A percentile compares a stretch with the other conserved stretches of the same genome.
phyloP scores from a whole-genome alignment of 2,113 vertebrate species.

The Anguilla rostrata region DNA sequence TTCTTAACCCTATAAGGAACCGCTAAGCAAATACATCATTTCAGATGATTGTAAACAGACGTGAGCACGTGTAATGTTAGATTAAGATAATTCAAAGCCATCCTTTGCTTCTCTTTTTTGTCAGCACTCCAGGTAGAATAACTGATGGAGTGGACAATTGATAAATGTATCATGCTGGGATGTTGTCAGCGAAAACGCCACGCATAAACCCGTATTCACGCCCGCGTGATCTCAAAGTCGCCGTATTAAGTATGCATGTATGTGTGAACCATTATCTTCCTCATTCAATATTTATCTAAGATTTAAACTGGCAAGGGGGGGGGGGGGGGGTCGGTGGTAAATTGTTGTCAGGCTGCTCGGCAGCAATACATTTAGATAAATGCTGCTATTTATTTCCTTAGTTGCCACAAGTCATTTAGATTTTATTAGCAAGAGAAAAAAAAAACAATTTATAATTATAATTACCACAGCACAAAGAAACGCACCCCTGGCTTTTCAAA shows the following conservation, averaged over 20 bases:
- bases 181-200: background rate
- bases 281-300: constrained; percentile 41
- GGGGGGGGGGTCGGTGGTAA: background rate
- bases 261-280: constrained; percentile 37
- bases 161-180: background rate
- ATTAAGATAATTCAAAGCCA: no score
- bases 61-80: background rate
- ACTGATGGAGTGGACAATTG: background rate
- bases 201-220: constrained; percentile 6
- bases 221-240: background rate
- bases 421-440: constrained; percentile 18
- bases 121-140: background rate
- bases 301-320: constrained; percentile 22
- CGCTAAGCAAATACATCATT: background rate
- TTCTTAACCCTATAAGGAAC: no score
- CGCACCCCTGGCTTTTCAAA: background rate
- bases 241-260: constrained; percentile 34
- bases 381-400: constrained; percentile 18
- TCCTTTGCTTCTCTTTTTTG: background rate
- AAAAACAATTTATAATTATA: background rate
- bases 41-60: background rate
- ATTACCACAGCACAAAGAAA: background rate
- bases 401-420: constrained; percentile 18
- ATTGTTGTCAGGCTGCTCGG: constrained; percentile 5
- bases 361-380: constrained; percentile 21